These are phyloP conservation scores for Paracentrotus lividus DNA, from an alignment of 53 echinoderm and acorn worm genomes.

Conservation along the genomic window DNA sequence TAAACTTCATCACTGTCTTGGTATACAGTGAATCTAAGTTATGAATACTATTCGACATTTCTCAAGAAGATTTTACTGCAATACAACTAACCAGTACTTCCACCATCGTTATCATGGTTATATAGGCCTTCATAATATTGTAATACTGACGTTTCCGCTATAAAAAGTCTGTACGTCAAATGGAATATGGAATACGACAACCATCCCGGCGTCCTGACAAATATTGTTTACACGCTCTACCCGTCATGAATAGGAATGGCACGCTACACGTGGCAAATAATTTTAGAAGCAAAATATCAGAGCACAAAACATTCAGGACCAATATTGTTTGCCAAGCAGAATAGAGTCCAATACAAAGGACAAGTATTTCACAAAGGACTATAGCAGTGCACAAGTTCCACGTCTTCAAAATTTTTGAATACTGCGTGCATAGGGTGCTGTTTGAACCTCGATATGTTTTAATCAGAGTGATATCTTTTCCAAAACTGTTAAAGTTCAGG, in stretches of 20 bases:
- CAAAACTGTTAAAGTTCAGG: not conserved
- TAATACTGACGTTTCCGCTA: no score
- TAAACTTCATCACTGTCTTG: no score
- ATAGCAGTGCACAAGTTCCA: not conserved
- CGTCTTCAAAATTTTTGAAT: not conserved
- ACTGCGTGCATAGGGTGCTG: not conserved
- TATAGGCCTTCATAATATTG: no score
- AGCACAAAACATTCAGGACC: not conserved
- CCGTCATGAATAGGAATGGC: not conserved
- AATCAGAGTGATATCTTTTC: not conserved
- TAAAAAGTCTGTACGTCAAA: no score
- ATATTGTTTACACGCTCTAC: not conserved
- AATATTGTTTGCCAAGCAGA: not conserved
- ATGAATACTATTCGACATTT: no score
- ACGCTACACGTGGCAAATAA: not conserved
- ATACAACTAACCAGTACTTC: no score
- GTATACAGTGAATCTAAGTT: no score
- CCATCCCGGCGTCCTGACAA: not conserved
- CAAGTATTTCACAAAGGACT: not conserved
- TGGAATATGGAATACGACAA: no score
- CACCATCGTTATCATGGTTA: no score
- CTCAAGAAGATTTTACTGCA: no score
- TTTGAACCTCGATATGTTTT: not conserved
- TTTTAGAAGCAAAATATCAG: no score
- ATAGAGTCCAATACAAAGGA: not conserved